A percentile compares a stretch with the other conserved stretches of the same genome.
Evolutionary conservation across 2,888 invertebrate genomes (phyloP).

Genomic region (Endomychus coccineus): DNA sequence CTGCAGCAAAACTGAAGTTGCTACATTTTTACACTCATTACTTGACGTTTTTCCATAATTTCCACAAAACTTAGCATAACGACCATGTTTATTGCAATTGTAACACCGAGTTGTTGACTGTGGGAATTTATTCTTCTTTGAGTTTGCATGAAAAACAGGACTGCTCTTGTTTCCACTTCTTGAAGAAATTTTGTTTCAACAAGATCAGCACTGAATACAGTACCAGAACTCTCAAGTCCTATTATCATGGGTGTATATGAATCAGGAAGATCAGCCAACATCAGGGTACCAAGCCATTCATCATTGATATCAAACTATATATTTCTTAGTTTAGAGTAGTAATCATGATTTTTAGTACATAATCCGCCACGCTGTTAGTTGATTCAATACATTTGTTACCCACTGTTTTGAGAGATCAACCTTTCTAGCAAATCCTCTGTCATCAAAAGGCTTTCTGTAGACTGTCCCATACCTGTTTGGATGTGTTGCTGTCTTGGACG

Average conservation of each 20-base stretch:
- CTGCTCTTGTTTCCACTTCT: constrained; percentile 11
- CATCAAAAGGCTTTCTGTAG: not conserved
- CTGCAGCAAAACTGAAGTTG: constrained; percentile 2
- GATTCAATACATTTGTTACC: not conserved
- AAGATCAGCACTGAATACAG: constrained; percentile 21
- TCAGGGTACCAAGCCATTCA: constrained; percentile 26
- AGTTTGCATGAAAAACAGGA: too few species aligned
- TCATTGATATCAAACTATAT: constrained; percentile 24
- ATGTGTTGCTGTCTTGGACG: not conserved
- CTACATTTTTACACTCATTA: not conserved
- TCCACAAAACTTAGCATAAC: constrained; percentile 1
- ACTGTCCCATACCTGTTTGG: constrained; percentile 1
- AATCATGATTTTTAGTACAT: constrained; percentile 23
- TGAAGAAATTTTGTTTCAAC: constrained; percentile 27
- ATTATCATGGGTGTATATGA: constrained; percentile 27
- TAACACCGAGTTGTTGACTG: constrained; percentile 5
- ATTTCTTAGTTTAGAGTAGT: constrained; percentile 23
- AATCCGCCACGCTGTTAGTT: constrained; percentile 14
- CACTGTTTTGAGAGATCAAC: not conserved
- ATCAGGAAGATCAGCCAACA: constrained; percentile 27
- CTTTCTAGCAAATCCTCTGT: not conserved
- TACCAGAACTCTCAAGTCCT: constrained; percentile 23
- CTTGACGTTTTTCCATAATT: not conserved
- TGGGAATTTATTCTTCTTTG: too few species aligned
- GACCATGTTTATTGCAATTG: constrained; percentile 2